Evolutionary conservation across 2,888 invertebrate genomes (phyloP).

Genomic region (Ypsolopha scabrella): DNA sequence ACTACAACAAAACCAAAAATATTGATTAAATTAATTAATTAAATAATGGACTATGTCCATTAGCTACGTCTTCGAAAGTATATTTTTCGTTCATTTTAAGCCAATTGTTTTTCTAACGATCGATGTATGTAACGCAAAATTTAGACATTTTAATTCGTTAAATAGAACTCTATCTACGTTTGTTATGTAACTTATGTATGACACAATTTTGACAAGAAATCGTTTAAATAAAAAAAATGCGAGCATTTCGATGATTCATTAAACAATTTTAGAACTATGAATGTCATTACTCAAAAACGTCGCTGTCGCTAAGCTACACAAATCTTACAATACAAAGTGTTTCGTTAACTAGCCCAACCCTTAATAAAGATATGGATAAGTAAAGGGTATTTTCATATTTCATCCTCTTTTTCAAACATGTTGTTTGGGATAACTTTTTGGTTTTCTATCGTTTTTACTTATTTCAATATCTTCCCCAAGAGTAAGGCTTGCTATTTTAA

Average conservation of each 20-base stretch:
- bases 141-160: slow-evolving; percentile 3
- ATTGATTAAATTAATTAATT: slow-evolving; percentile 3
- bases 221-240: not conserved
- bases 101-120: slow-evolving; percentile 6
- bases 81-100: slow-evolving; percentile 7
- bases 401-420: no score
- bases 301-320: no score
- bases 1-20: not conserved
- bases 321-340: no score
- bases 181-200: not conserved
- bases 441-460: no score
- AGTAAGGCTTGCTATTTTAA: no score
- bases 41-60: slow-evolving; percentile 6
- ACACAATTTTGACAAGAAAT: no score
- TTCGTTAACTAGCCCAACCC: not conserved
- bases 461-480: no score
- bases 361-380: not conserved
- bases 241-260: slow-evolving; percentile 1
- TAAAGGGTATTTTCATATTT: no score
- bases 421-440: no score
- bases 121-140: slow-evolving; percentile 12
- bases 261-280: no score
- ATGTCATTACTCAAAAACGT: no score
- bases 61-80: slow-evolving; percentile 4
- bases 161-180: not conserved